Percentiles rank a stretch among this genome's conserved stretches.
Evolutionary conservation across 2,888 invertebrate genomes (phyloP).

Genomic region (Lacanobia oleracea): DNA sequence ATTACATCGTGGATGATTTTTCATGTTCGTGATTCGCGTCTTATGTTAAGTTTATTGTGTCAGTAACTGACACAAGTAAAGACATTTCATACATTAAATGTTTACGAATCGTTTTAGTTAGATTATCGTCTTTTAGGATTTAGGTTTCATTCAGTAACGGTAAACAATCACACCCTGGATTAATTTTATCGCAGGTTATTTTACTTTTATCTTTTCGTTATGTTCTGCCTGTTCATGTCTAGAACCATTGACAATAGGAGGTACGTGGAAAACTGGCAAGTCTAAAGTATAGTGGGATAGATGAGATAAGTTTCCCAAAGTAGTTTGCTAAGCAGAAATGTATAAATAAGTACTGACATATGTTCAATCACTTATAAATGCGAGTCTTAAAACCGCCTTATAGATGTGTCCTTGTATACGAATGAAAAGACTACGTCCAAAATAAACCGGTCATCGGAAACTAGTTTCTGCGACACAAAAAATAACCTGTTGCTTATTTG

Average conservation of each 20-base stretch:
- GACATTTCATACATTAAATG: background rate
- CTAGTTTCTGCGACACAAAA: slow-evolving; percentile 71
- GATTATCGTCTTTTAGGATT: too few relatives aligned
- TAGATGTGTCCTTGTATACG: slow-evolving; percentile 71
- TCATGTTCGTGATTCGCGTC: background rate
- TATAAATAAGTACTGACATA: background rate
- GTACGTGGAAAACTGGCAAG: background rate
- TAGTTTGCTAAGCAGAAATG: background rate
- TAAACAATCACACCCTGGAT: background rate
- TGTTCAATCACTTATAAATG: slow-evolving; percentile 25
- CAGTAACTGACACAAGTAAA: too few relatives aligned
- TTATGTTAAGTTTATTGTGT: background rate
- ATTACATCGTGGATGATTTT: background rate
- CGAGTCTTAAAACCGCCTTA: slow-evolving; percentile 35
- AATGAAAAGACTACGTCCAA: slow-evolving; percentile 69
- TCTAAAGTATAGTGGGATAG: background rate
- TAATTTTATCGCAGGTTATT: background rate
- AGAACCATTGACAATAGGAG: background rate
- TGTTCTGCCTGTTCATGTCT: background rate
- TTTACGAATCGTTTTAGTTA: background rate
- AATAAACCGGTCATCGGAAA: slow-evolving; percentile 67
- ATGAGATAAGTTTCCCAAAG: background rate
- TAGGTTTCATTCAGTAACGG: background rate
- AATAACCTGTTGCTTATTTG: slow-evolving; percentile 65
- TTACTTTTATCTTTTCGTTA: too few relatives aligned